Evolutionary conservation across 2,888 invertebrate species (phyloP).

Genomic region (Ecliptopera silaceata): DNA sequence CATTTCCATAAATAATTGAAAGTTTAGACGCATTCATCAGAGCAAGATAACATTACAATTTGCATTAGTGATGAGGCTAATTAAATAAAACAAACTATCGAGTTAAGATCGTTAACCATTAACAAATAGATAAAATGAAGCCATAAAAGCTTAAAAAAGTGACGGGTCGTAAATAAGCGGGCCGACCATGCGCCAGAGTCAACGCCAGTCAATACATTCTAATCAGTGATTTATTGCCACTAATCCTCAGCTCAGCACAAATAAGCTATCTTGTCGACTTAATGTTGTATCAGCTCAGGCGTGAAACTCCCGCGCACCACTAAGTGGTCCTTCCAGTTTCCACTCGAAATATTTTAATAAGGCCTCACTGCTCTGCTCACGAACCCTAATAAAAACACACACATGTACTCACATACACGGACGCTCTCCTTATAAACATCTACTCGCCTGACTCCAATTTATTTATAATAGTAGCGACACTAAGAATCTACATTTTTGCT

Average conservation of each 20-base stretch:
- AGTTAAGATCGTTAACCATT: slow-evolving; percentile 60
- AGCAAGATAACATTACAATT: slow-evolving; percentile 55
- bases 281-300: slow-evolving; percentile 82
- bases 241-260: slow-evolving; percentile 82
- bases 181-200: slow-evolving; percentile 69
- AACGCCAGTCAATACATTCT: slow-evolving; percentile 82
- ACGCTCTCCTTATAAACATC: slow-evolving; percentile 64
- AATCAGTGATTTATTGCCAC: slow-evolving; percentile 83
- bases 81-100: slow-evolving; percentile 65
- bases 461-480: slow-evolving; percentile 82
- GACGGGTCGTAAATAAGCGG: slow-evolving; percentile 70
- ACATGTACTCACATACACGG: slow-evolving; percentile 64
- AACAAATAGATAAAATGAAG: slow-evolving; percentile 68
- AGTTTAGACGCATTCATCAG: slow-evolving; percentile 45
- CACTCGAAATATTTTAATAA: slow-evolving; percentile 83
- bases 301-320: slow-evolving; percentile 83
- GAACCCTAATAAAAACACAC: slow-evolving; percentile 81
- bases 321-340: slow-evolving; percentile 84
- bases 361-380: slow-evolving; percentile 81
- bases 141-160: slow-evolving; percentile 70
- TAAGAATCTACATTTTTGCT: slow-evolving; percentile 82
- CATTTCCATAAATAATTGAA: slow-evolving; percentile 57
- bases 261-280: slow-evolving; percentile 83
- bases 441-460: slow-evolving; percentile 64
- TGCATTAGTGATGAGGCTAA: slow-evolving; percentile 57